Evolutionary conservation across 2,113 vertebrate genomes (phyloP).

Genomic region (Dicerorhinus sumatrensis): DNA sequence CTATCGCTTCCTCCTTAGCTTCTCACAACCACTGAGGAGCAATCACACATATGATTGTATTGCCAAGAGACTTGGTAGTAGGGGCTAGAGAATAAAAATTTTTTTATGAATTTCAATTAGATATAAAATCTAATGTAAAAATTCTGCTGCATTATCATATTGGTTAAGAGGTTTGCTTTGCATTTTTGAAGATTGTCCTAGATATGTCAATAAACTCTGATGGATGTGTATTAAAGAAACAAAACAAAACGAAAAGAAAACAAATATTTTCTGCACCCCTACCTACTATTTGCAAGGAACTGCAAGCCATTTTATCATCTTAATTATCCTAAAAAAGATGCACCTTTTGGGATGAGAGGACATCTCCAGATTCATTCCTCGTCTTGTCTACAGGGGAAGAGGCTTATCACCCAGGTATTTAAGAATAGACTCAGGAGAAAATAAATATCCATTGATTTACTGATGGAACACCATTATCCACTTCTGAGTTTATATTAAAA

Average conservation of each 20-base stretch:
- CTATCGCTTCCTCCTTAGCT: neutral
- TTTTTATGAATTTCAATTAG: slow-evolving; percentile 33
- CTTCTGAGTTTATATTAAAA: neutral
- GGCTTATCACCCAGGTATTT: neutral
- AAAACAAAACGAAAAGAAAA: too few species aligned
- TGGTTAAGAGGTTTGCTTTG: slow-evolving; percentile 14
- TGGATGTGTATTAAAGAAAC: neutral
- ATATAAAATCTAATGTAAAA: slow-evolving; percentile 54
- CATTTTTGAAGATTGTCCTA: slow-evolving; percentile 66
- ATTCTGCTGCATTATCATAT: neutral
- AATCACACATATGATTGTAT: too few species aligned
- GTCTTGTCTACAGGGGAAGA: neutral
- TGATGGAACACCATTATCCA: neutral
- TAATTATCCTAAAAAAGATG: neutral
- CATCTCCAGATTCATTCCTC: neutral
- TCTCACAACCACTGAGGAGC: neutral
- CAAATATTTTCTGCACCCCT: neutral
- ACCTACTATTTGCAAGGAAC: neutral
- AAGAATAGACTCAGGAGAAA: neutral
- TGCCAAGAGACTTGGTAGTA: neutral
- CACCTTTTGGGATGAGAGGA: neutral
- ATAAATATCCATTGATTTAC: neutral
- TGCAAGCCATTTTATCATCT: neutral
- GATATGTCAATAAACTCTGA: slow-evolving; percentile 55
- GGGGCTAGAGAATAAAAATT: neutral